Conservation (phyloP, 2,888 invertebrate genomes). For the Agriopis leucophaearia region DNA sequence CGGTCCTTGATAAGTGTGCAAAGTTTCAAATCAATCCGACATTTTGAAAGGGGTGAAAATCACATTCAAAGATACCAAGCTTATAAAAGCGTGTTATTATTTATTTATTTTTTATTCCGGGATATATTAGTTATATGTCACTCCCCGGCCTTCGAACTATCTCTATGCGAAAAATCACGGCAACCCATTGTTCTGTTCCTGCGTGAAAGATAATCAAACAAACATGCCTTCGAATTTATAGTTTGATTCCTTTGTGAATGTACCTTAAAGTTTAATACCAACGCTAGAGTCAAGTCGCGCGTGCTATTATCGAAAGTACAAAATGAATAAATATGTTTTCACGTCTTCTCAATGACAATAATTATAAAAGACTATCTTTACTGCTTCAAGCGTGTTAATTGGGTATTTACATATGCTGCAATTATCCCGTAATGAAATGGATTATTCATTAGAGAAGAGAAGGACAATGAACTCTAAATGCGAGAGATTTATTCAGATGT, state of each 20-base stretch:
- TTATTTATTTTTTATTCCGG: too few relatives aligned
- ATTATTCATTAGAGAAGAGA: constrained; percentile 21
- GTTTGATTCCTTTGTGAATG: neutral
- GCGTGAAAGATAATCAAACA: too few relatives aligned
- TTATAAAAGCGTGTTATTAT: too few relatives aligned
- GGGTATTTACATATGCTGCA: constrained; percentile 14
- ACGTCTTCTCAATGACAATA: constrained; percentile 10
- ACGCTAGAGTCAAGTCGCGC: constrained; percentile 25
- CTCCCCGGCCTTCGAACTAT: too few relatives aligned
- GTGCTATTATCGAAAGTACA: constrained; percentile 44
- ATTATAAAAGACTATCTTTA: constrained; percentile 5
- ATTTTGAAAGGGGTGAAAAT: too few relatives aligned
- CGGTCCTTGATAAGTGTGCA: too few relatives aligned
- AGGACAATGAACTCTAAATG: constrained; percentile 9
- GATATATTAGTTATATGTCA: too few relatives aligned
- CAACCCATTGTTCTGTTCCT: too few relatives aligned
- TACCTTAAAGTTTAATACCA: constrained; percentile 26
- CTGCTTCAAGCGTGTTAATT: constrained; percentile 15
- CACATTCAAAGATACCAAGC: too few relatives aligned
- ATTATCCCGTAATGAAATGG: constrained; percentile 2
- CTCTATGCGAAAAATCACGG: too few relatives aligned
- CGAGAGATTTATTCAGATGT: neutral
- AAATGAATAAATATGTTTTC: constrained; percentile 33
- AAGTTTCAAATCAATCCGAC: too few relatives aligned
- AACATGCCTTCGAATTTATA: too few relatives aligned